These are phyloP conservation scores for Cryptocephalus primarius DNA, from an alignment of 2,888 invertebrate species.

Conservation along the genomic window DNA sequence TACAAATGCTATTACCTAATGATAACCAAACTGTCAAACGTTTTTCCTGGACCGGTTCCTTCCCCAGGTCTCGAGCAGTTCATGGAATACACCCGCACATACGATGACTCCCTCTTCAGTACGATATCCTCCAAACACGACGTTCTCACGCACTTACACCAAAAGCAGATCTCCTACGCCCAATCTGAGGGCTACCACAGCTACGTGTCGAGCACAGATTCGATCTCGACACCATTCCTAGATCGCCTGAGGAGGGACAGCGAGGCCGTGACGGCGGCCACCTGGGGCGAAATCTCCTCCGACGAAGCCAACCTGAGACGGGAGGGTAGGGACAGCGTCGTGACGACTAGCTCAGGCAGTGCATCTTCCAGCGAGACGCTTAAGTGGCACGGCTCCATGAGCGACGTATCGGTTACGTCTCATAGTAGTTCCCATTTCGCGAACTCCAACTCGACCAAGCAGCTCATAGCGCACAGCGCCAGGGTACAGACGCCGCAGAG, in stretches of 20 bases:
- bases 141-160: constrained; percentile 45
- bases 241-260: constrained; percentile 58
- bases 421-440: constrained; percentile 40
- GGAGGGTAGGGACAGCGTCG: constrained; percentile 52
- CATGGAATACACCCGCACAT: constrained; percentile 56
- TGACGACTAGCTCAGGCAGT: constrained; percentile 48
- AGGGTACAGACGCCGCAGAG: constrained; percentile 66
- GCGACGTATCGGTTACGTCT: constrained; percentile 57
- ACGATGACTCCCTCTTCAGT: constrained; percentile 39
- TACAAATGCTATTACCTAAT: no score
- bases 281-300: constrained; percentile 35
- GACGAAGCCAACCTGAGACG: constrained; percentile 8
- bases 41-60: no score
- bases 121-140: constrained; percentile 31
- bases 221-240: constrained; percentile 63
- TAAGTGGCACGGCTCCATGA: constrained; percentile 69
- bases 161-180: constrained; percentile 65
- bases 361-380: constrained; percentile 66
- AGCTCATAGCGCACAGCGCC: constrained; percentile 65
- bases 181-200: constrained; percentile 73
- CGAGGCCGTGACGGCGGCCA: constrained; percentile 38
- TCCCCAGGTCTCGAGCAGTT: constrained; percentile 47
- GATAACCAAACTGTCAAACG: no score
- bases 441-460: constrained; percentile 34
- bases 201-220: constrained; percentile 68